These are phyloP conservation scores for Dallia pectoralis DNA, from an alignment of 2,797 vertebrate genomes.

Conservation along the genomic window DNA sequence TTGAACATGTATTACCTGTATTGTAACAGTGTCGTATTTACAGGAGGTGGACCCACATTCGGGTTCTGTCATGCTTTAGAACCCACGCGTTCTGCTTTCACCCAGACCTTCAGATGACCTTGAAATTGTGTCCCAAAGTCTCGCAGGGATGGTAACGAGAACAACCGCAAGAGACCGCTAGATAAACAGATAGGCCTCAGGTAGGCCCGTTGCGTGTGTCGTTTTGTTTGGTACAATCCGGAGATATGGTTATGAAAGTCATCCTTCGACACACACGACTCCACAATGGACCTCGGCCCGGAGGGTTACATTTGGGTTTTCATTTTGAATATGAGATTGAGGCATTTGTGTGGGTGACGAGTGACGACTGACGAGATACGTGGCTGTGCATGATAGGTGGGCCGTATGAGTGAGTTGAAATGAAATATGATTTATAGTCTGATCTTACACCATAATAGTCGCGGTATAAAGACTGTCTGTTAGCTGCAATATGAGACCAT, in stretches of 20 bases:
- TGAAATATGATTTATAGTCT: slow-evolving; percentile 66
- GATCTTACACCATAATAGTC: too few species aligned
- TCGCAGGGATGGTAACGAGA: not conserved
- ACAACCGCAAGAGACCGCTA: not conserved
- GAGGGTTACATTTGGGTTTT: too few species aligned
- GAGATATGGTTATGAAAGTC: too few species aligned
- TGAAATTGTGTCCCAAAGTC: not conserved
- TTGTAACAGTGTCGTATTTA: not conserved
- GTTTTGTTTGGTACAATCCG: too few species aligned
- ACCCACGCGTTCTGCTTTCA: not conserved
- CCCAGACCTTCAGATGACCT: not conserved
- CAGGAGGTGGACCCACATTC: not conserved
- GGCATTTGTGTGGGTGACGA: too few species aligned
- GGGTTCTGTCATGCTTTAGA: not conserved
- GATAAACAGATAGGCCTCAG: not conserved
- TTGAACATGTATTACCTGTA: not conserved
- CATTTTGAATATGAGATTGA: too few species aligned
- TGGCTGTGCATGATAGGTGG: too few species aligned
- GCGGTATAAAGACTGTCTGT: slow-evolving; percentile 43
- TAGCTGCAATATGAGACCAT: slow-evolving; percentile 38
- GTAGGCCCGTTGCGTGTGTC: not conserved
- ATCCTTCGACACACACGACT: too few species aligned
- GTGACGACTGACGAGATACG: too few species aligned
- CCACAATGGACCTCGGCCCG: too few species aligned
- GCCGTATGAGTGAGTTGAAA: slow-evolving; percentile 9